These are phyloP conservation scores for Microchrysa polita DNA, from an alignment of 2,888 invertebrate genomes.

Conservation along the genomic window DNA sequence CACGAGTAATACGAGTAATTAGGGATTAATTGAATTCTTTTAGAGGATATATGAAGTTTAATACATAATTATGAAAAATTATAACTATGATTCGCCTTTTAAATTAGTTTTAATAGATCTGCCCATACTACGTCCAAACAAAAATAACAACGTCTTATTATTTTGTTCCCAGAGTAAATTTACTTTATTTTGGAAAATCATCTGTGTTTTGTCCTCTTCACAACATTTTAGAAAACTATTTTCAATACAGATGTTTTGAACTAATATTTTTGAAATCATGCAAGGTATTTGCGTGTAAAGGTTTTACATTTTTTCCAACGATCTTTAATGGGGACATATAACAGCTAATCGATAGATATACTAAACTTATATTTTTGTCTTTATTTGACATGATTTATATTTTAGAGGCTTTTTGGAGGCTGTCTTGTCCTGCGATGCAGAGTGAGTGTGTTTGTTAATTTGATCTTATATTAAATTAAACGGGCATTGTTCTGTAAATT, in stretches of 20 bases:
- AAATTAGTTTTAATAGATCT: too few species aligned
- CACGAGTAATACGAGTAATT: background rate
- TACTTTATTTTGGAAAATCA: too few species aligned
- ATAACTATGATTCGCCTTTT: too few species aligned
- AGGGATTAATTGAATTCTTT: background rate
- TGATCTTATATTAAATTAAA: constrained; percentile 36
- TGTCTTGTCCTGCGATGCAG: background rate
- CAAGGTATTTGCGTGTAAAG: constrained; percentile 18
- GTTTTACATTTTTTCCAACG: too few species aligned
- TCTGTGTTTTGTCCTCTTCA: background rate
- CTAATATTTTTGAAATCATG: constrained; percentile 14
- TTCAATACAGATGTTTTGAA: constrained; percentile 9
- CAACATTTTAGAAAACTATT: background rate
- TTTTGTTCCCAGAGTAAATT: too few species aligned
- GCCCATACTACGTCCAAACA: too few species aligned
- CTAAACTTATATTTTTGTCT: too few species aligned
- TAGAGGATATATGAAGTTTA: background rate
- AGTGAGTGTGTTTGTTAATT: constrained; percentile 14
- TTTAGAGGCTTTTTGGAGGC: background rate
- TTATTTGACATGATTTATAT: constrained; percentile 10
- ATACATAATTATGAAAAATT: background rate
- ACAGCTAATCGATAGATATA: too few species aligned
- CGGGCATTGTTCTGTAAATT: constrained; percentile 33
- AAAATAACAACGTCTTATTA: too few species aligned
- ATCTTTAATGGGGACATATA: too few species aligned